Conservation (phyloP, 1,140 invertebrate species). For the Zelostemma sp. region DNA sequence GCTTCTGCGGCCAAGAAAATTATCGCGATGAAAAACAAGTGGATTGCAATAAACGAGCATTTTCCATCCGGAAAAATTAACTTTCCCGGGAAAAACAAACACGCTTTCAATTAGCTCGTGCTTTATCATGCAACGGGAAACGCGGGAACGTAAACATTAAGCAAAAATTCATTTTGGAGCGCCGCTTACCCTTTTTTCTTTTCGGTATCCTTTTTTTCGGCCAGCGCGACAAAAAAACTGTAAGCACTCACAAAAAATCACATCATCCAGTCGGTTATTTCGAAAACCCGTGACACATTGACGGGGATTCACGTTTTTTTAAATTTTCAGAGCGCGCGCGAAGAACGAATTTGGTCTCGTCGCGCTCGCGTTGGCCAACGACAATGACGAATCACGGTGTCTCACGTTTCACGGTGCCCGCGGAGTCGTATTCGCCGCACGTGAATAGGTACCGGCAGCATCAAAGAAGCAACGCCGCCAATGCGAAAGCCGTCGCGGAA, state of each 20-base stretch:
- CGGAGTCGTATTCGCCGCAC: slow-evolving; percentile 39
- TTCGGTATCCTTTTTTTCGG: background rate
- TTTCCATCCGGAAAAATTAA: too few species aligned
- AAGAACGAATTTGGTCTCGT: slow-evolving; percentile 13
- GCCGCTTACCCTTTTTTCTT: slow-evolving; percentile 3
- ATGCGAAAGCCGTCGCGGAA: slow-evolving; percentile 43
- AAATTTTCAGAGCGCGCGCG: background rate
- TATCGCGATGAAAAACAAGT: too few species aligned
- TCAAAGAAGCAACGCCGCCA: slow-evolving; percentile 21
- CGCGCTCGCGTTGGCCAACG: slow-evolving; percentile 32
- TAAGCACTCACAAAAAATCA: slow-evolving; percentile 11
- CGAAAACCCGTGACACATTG: background rate
- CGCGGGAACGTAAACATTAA: background rate
- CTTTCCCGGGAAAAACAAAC: background rate
- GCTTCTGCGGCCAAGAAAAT: too few species aligned
- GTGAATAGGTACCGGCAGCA: slow-evolving; percentile 21
- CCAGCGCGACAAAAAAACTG: background rate
- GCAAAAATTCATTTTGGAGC: background rate
- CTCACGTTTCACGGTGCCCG: slow-evolving; percentile 42
- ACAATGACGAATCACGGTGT: slow-evolving; percentile 43
- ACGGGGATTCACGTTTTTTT: too few species aligned
- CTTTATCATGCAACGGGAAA: too few species aligned
- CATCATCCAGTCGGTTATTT: background rate
- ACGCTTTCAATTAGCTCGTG: too few species aligned
- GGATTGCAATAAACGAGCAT: too few species aligned